Base-by-base conservation (phyloP, 2,888 invertebrate species). In the Neoitamus cyanurus region DNA sequence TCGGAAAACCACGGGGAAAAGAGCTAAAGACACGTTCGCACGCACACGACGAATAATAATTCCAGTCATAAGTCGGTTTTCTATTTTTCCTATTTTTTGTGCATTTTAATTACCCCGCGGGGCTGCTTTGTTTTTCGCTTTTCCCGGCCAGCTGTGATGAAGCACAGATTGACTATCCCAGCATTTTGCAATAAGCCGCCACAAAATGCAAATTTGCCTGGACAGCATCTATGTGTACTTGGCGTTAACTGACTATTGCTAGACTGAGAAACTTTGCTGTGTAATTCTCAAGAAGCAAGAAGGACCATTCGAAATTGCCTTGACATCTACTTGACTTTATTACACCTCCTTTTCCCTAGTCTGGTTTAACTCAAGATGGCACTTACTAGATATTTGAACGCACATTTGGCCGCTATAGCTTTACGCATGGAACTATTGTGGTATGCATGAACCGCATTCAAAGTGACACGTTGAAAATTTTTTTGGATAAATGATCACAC, bases 11-110 rank as follows among this genome's bases (percentile, higher is more conserved):
- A 37, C 36, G 36, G 42, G 28, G 36, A 42, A 75, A 75, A 37
- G 11, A 37, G 42, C 28, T 25, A 42, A 75, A 75, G 25, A 42
- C 75, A 75, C 75, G 75, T 75, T 75, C 75, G 46, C 75, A 75
- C 75, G 75, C 75, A 75, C 42, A 75, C 42, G 75, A 75, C 42
- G 75, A 75, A 75, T 75, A 75, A 28, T 42, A 42, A 75, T 20
- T 42, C 11, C 58, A 75, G 13, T 28, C 20, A 20, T 42, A 5
- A 25, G 20, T 37, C 13, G 9, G 75, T 0, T 42, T 30, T 28
- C 15, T 58, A 20, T 6, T 58, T 58, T 58, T 20, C 58, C 6
- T 58, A 20, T 73, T 75, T 75, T 73, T 11, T 28, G 25, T 75
- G 75, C 37, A 75, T 75, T 75, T 75, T 75, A 75, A 75, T 75